Base-by-base conservation (phyloP, 2,888 invertebrate genomes). In the Eueremaeus valkanovi region DNA sequence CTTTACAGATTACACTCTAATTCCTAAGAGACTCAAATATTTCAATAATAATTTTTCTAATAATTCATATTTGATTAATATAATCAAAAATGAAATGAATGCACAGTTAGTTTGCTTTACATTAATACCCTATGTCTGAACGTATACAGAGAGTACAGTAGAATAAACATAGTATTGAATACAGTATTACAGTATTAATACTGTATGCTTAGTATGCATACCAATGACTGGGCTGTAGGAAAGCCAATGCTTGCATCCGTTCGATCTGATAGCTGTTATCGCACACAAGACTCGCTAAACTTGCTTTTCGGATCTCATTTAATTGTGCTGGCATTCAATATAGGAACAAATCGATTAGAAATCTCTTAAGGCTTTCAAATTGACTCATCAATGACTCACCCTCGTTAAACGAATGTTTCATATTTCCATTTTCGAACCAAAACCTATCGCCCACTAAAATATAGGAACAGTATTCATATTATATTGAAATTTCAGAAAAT, bases 401-500 rank as follows among this genome's bases (percentile, higher is more conserved):
- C 77, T 75, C 73, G 16, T 49, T 78, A 36, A 80, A 79, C 18
- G 80, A 79, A 5, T 78, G 76, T 73, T 76, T 77, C 75, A 76
- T 72, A 8, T 76, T 76, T 29, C 79, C 79, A 55, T 79, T 79
- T 63, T 80, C 80, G 51, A 78, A 80, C 80, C 80, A 80, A 68
- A 79, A 80, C 55, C 80, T 74, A 75, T 80, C 80, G 13, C 79
- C 80, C 1, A 78, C 21, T 75, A 18, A 40, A 16, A 42, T 3
- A 21, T 3, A 68, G n/a, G n/a, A n/a, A n/a, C n/a, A 42, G 24
- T 8, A 63, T 18, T 11, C 2, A 33, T 18, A 18, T 6, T 27
- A 24, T 13, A 27, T 27, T 27, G 31, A 63, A 61, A 18, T 36
- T 33, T 24, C 3, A 33, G 6, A 3, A 63, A 9, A 68, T n/a